A percentile compares a stretch with the other conserved stretches of the same genome.
These are phyloP conservation scores for Merops nubicus DNA, from an alignment of 2,113 vertebrate genomes.

Conservation along the genomic window DNA sequence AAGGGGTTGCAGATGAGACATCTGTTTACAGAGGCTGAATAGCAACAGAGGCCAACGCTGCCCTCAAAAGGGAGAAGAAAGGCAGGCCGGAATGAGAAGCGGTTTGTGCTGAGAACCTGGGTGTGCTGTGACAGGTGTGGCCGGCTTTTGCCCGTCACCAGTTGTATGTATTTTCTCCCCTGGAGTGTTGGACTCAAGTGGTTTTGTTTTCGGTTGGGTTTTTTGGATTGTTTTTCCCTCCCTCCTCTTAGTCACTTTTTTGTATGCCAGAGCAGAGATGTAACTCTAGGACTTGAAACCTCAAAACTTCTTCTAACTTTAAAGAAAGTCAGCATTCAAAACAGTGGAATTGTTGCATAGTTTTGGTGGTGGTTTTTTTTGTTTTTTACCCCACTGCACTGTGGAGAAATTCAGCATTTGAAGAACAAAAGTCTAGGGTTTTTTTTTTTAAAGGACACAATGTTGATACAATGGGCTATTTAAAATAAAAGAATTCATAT, in stretches of 20 bases:
- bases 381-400: neutral
- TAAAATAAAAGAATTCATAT: neutral
- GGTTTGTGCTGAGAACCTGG: neutral
- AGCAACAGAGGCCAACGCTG: neutral
- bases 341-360: neutral
- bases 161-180: neutral
- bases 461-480: rapidly evolving
- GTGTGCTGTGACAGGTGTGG: neutral
- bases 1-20: neutral
- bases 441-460: neutral
- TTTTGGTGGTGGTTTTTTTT: neutral
- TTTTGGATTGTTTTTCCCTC: neutral
- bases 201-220: neutral
- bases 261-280: neutral
- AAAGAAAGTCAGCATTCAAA: neutral
- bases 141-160: rapidly evolving
- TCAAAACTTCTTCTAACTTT: neutral
- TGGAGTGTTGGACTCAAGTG: neutral
- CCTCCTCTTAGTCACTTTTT: rapidly evolving
- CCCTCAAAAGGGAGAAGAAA: neutral
- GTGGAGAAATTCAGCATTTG: neutral
- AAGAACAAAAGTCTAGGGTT: neutral
- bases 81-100: neutral
- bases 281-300: neutral
- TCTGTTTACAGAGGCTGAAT: neutral